Evolutionary conservation across 2,888 invertebrate genomes (phyloP), one percentile per base, ranked within the genome.

Genomic region (Lacanobia wlatinum): DNA sequence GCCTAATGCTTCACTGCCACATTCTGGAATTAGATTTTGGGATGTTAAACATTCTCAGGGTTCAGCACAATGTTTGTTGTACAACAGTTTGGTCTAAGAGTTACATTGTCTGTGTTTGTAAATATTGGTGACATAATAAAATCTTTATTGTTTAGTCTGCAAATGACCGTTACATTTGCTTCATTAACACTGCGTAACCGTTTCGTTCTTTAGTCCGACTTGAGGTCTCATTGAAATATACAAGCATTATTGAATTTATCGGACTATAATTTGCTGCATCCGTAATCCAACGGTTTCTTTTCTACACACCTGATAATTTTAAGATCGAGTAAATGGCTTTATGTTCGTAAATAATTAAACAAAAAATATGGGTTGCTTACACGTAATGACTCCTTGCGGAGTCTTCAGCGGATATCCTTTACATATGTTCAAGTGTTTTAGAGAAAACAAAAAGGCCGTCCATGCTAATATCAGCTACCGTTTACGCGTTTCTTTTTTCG

Each of bases 361-460:
- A 85, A 92, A 92, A 92, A 91, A 89, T 89, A 88, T 91, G 87
- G 87, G 90, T 90, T 90, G 89, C 91, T 90, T 80, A 88, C 83
- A 80, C 81, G 86, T 95, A 95, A 96, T 94, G 92, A 94, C 89
- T 94, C 92, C 90, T 92, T 90, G 87, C 87, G 89, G 88, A 80
- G 88, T 88, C 62, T 52, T 82, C 89, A 90, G 87, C 95, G 96
- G 96, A 96, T 95, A 95, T 96, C 96, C 96, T 94, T 87, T 88
- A 89, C 93, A 92, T 92, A 91, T 91, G 92, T 70, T 59, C 50
- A 59, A 80, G 65, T 73, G 70, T 76, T 91, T 90, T 89, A 88
- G 89, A 90, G 87, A 89, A 93, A 92, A 92, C 88, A 92, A 91
- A 93, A 92, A 90, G 85, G 86, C 81, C 69, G 65, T 78, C 80